Percentiles rank a stretch among this genome's conserved stretches.
Conservation (phyloP, 2,888 invertebrate genomes). For the Eupithecia subfuscata region DNA sequence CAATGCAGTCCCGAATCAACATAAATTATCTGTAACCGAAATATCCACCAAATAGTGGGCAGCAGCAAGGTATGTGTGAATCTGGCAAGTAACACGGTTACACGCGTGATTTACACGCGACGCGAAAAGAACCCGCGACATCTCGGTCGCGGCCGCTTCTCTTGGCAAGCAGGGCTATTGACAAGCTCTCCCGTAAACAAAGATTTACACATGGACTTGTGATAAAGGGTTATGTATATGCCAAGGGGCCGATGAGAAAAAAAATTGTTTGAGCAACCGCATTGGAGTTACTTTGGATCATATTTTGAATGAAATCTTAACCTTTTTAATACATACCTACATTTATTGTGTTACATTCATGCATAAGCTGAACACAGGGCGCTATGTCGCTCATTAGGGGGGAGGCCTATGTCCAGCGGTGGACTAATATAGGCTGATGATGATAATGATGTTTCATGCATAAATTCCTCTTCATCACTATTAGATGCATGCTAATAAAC, state of each 20-base stretch:
- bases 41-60: slow-evolving; percentile 16
- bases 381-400: too few species aligned
- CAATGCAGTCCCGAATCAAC: not conserved
- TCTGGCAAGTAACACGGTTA: slow-evolving; percentile 46
- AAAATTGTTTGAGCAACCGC: not conserved
- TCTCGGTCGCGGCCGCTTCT: slow-evolving; percentile 49
- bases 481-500: too few species aligned
- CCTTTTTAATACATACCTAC: not conserved
- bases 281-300: not conserved
- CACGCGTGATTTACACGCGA: slow-evolving; percentile 43
- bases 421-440: too few species aligned
- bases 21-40: slow-evolving; percentile 29
- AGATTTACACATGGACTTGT: slow-evolving; percentile 6
- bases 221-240: slow-evolving; percentile 5
- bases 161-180: slow-evolving; percentile 53
- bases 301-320: not conserved
- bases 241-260: slow-evolving; percentile 19
- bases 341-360: too few species aligned
- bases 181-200: slow-evolving; percentile 38
- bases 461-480: too few species aligned
- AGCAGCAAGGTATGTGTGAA: slow-evolving; percentile 27
- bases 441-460: too few species aligned
- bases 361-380: too few species aligned
- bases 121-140: slow-evolving; percentile 38
- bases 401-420: too few species aligned